Conservation (phyloP, 2,797 vertebrate species). For the Bryconaethiops microstoma region DNA sequence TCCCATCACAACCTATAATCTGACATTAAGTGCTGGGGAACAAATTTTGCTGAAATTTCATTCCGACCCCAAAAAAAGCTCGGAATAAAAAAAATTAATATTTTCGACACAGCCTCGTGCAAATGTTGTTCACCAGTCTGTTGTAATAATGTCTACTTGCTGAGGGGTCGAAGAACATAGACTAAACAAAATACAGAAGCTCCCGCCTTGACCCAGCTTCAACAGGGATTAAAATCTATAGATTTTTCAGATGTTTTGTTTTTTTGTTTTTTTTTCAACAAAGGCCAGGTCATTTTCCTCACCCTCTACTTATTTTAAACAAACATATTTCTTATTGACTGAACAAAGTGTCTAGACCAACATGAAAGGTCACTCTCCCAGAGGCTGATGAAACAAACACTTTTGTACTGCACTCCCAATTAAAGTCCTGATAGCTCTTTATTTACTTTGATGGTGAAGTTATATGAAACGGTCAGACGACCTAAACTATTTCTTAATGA, state of each 20-base stretch:
- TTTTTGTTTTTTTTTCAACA: background rate
- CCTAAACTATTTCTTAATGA: background rate
- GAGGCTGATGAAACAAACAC: background rate
- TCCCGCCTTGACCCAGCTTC: slow-evolving; percentile 9
- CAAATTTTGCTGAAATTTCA: background rate
- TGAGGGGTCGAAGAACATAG: background rate
- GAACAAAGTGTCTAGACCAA: background rate
- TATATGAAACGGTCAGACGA: background rate
- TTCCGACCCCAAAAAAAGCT: background rate
- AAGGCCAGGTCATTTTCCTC: slow-evolving; percentile 11
- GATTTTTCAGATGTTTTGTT: slow-evolving; percentile 1
- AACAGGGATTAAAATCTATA: slow-evolving; percentile 24
- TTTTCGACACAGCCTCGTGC: background rate
- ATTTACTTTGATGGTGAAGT: background rate
- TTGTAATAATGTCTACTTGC: background rate
- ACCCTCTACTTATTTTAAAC: slow-evolving; percentile 18
- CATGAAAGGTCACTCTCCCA: slow-evolving; percentile 2
- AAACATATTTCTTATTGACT: slow-evolving; percentile 31
- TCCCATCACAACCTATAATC: background rate
- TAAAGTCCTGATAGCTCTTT: background rate
- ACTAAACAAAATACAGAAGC: background rate
- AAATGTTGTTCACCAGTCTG: slow-evolving; percentile 10
- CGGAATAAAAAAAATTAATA: too few relatives aligned
- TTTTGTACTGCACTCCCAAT: background rate
- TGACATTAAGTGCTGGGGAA: background rate